Evolutionary conservation across 2,113 vertebrate genomes (phyloP), one percentile per base, ranked within the genome.

Genomic region (Vombatus ursinus): DNA sequence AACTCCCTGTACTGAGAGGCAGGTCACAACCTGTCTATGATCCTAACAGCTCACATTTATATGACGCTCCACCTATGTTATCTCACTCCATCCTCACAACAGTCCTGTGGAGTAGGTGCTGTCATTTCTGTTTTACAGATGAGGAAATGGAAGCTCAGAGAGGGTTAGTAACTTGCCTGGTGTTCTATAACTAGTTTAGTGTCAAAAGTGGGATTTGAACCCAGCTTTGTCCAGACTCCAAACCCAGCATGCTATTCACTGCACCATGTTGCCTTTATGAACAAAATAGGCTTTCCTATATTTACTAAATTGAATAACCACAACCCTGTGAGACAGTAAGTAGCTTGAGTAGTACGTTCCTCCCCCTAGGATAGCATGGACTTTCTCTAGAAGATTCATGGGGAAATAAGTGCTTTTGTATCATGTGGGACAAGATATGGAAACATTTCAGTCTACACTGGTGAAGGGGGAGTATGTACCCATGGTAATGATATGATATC

Each of bases 51-150:
- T 77, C 37, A 14, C 31, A 77, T n/a, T 37, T 77, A 77, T 77
- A n/a, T 77, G 19, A n/a, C n/a, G 14, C 61, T n/a, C 37, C 31
- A 77, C 37, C 61, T 22, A 7, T 1, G 0, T n/a, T n/a, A n/a
- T 77, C 61, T n/a, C 37, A 77, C 9, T 77, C 37, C n/a, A 14
- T 68, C 57, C 57, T 31, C 31, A 68, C 12, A 31, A 68, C 31
- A 68, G 31, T 37, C 61, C 31, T 14, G 31, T 37, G 93, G 54
- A 31, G 53, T 93, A 94, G 51, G 25, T 77, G 37, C 61, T n/a
- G 61, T 77, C n/a, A 77, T 77, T 94, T 91, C 52, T 8, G 25
- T 96, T 97, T 94, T 96, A 92, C 9, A 22, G 96, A 8, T 92
- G 96, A 97, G 19, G 92, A 97, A 92, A 31, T 90, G 96, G 90